phyloP scores from a whole-genome alignment of 2,113 vertebrate species.

The Aplodontia rufa region DNA sequence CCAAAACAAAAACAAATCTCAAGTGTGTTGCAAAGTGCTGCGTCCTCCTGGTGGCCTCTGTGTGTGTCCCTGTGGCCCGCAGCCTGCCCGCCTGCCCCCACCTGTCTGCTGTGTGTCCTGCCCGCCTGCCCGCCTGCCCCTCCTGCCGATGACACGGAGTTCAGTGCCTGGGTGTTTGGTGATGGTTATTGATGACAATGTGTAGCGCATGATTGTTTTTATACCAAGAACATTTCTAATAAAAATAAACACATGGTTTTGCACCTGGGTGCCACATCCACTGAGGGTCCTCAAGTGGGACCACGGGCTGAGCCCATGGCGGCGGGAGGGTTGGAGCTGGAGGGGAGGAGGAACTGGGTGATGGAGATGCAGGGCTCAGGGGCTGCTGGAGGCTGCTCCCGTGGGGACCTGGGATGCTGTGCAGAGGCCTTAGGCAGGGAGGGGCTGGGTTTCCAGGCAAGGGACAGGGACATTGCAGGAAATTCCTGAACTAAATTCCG shows the following conservation, averaged over 20 bases:
- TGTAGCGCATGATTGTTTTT: slow-evolving; percentile 99
- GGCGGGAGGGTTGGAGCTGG: background rate
- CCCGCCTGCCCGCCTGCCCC: slow-evolving; percentile 80
- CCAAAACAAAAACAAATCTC: slow-evolving; percentile 84
- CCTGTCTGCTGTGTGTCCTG: slow-evolving; percentile 91
- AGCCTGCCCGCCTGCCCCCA: slow-evolving; percentile 77
- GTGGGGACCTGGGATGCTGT: rapidly evolving
- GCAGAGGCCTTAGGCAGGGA: background rate
- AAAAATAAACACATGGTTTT: slow-evolving; percentile 94
- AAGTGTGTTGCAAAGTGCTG: slow-evolving; percentile 92
- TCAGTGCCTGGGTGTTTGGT: slow-evolving; percentile 98
- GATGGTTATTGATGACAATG: slow-evolving; percentile 90
- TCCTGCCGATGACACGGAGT: slow-evolving; percentile 81
- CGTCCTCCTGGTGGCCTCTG: slow-evolving; percentile 93
- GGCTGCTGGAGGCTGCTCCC: background rate
- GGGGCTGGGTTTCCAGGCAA: background rate
- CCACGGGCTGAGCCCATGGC: rapidly evolving
- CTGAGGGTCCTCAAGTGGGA: background rate
- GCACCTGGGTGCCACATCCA: slow-evolving; percentile 80
- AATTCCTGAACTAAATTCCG: background rate
- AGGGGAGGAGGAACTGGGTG: background rate
- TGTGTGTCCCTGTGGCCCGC: slow-evolving; percentile 93
- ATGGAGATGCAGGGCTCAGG: background rate
- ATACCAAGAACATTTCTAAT: slow-evolving; percentile 98
- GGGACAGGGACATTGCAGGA: background rate